Evolutionary conservation across 2,888 invertebrate genomes (phyloP), one percentile per base, ranked within the genome.

Genomic region (Ennomos erosarius): DNA sequence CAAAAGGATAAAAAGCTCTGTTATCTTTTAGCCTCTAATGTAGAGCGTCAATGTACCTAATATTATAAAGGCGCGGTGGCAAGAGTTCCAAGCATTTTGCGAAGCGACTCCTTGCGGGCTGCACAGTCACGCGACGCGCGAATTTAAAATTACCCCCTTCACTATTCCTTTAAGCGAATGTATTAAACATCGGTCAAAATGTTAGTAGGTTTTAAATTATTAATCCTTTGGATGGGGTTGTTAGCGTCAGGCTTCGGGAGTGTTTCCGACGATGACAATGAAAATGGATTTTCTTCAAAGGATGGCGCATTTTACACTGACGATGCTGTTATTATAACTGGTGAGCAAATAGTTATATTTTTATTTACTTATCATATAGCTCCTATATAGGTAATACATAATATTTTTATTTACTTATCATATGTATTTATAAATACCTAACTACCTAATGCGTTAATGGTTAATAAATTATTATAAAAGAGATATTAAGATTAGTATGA

Each of bases 1-100:
- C 84, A 90, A 88, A 90, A 88, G 82, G 75, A 87, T 79, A 85
- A 90, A 90, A 90, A 88, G 87, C 87, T 88, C 84, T 87, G 85
- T 86, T 90, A 88, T 90, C 85, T 89, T 87, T 85, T 73, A 84
- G 81, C 81, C 80, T n/a, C n/a, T 85, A 88, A 89, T 87, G 84
- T 88, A 78, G 85, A 87, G 84, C 86, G 87, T 78, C 81, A 74
- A 76, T 82, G 83, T 84, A 26, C 26, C 26, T 26, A 82, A 85
- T 90, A 90, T 90, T 90, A 90, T 89, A 92, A 92, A 91, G 91
- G 84, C 85, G 79, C 75, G 81, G 73, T 78, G 78, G 68, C 73
- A 80, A 78, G 81, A 78, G 75, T 70, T 75, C 78, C 70, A 83
- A 86, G 85, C 91, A 92, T 90, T 91, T 90, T 86, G 90, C 89